Conservation (phyloP, 1,140 invertebrate genomes). For the Meloidogyne floridensis region DNA sequence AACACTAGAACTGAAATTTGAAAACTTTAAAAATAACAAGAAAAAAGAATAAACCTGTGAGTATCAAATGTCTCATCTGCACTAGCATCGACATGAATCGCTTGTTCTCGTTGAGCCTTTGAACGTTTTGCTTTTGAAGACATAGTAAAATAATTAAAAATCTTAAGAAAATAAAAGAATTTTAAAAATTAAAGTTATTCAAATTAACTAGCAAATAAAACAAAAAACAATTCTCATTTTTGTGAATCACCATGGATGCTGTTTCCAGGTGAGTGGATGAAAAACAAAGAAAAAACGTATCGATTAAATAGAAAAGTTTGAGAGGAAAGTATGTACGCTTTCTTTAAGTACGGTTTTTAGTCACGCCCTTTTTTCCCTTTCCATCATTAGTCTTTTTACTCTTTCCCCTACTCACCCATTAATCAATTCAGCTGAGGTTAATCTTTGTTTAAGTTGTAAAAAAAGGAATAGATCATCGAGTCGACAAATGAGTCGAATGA, state of each 20-base stretch:
- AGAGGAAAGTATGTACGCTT: too few species aligned
- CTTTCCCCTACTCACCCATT: too few species aligned
- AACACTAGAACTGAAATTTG: not conserved
- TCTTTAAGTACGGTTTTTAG: too few species aligned
- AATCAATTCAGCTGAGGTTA: too few species aligned
- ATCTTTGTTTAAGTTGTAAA: too few species aligned
- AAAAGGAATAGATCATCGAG: too few species aligned
- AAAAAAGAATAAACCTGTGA: not conserved
- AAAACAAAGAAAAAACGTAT: not conserved
- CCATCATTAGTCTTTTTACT: too few species aligned
- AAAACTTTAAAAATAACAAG: not conserved
- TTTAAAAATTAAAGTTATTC: not conserved
- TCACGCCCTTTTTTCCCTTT: too few species aligned
- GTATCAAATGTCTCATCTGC: constrained; percentile 31
- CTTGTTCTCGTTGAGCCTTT: constrained; percentile 6
- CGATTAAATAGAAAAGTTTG: not conserved
- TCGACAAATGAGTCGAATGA: too few species aligned
- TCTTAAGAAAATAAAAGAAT: not conserved
- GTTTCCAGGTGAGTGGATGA: not conserved
- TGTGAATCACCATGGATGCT: not conserved
- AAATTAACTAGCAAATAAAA: not conserved
- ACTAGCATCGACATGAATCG: constrained; percentile 34
- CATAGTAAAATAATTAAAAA: constrained; percentile 10
- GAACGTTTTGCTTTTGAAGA: constrained; percentile 24
- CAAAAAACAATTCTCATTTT: not conserved